Percentiles rank a stretch among this genome's conserved stretches.
Conservation (phyloP, 2,888 invertebrate species). For the Sinotaia quadrata region DNA sequence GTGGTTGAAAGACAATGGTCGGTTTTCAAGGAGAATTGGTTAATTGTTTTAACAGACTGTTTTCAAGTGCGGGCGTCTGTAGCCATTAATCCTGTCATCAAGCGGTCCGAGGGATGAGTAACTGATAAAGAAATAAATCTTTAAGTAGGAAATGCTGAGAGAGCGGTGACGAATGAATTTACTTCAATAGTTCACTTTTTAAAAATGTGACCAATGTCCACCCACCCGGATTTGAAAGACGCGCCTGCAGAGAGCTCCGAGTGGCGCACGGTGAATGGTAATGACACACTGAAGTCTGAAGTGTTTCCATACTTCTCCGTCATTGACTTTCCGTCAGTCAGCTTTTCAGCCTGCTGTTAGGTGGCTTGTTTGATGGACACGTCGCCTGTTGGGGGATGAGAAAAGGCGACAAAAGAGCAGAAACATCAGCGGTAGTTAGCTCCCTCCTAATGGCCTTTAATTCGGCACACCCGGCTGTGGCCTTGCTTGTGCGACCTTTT, state of each 20-base stretch:
- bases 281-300: not conserved
- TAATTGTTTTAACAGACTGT: no score
- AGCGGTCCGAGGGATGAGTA: no score
- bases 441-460: slow-evolving; percentile 38
- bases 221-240: no score
- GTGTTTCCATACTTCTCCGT: not conserved
- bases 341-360: not conserved
- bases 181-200: no score
- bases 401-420: slow-evolving; percentile 15
- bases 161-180: no score
- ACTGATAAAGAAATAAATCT: no score
- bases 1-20: no score
- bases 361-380: not conserved
- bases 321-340: not conserved
- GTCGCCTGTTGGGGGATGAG: not conserved
- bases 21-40: no score
- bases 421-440: slow-evolving; percentile 24
- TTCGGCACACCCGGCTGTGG: slow-evolving; percentile 38
- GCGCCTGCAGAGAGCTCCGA: not conserved
- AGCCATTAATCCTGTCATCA: no score
- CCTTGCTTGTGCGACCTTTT: not conserved
- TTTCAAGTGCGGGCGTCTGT: no score
- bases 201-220: no score
- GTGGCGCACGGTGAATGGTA: not conserved
- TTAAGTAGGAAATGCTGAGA: no score